These are phyloP conservation scores for Leptonema lineaticorne DNA, from an alignment of 1,140 invertebrate species.

Conservation along the genomic window DNA sequence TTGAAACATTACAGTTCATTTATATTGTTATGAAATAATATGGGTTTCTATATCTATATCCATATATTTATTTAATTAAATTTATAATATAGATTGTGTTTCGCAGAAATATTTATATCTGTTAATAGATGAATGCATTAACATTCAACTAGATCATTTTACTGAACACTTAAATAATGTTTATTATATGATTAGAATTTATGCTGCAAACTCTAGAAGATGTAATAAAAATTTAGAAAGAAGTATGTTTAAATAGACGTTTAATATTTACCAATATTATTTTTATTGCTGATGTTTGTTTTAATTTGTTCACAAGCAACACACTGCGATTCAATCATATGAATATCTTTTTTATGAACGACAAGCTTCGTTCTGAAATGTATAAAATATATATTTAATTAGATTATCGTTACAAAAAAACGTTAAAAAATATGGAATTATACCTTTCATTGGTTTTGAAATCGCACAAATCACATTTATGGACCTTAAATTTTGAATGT, in stretches of 20 bases:
- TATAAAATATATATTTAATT: background rate
- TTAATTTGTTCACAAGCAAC: background rate
- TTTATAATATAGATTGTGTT: too few species aligned
- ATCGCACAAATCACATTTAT: constrained; percentile 23
- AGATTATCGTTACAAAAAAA: background rate
- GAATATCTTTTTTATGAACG: background rate
- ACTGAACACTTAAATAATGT: background rate
- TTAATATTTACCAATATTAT: too few species aligned
- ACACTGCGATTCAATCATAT: background rate
- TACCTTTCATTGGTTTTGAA: constrained; percentile 33
- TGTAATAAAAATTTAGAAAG: too few species aligned
- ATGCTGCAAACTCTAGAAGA: too few species aligned
- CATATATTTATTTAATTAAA: too few species aligned
- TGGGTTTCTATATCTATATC: too few species aligned
- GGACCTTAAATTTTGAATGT: constrained; percentile 23
- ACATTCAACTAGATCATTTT: background rate
- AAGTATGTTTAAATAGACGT: too few species aligned
- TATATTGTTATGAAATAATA: too few species aligned
- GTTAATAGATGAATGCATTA: too few species aligned
- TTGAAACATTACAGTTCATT: too few species aligned
- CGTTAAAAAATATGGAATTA: background rate
- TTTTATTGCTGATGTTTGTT: background rate
- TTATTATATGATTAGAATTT: too few species aligned
- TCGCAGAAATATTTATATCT: too few species aligned
- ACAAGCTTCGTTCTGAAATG: background rate